These are phyloP conservation scores for Sphecodes monilicornis DNA, from an alignment of 2,888 invertebrate species.

Conservation along the genomic window DNA sequence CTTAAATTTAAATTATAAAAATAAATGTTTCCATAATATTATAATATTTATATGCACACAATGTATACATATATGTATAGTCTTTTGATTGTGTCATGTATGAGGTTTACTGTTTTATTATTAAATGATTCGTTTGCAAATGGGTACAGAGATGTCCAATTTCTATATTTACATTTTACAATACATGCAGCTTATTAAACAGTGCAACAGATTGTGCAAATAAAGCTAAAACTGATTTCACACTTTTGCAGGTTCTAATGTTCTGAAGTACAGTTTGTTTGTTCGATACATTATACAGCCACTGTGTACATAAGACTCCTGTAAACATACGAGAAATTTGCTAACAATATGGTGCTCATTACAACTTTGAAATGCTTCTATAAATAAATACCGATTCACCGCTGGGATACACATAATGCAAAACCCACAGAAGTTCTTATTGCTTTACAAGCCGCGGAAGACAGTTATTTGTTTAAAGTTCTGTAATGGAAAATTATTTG, in stretches of 20 bases:
- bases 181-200: background rate
- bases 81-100: no score
- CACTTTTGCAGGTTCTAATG: background rate
- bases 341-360: constrained; percentile 18
- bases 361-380: background rate
- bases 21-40: no score
- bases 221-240: background rate
- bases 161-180: no score
- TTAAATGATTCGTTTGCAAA: no score
- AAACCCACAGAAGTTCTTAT: background rate
- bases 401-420: no score
- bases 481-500: background rate
- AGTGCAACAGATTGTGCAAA: background rate
- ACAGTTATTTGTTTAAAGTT: constrained; percentile 16
- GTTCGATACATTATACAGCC: background rate
- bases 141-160: no score
- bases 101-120: no score
- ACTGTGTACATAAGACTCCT: background rate
- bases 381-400: background rate
- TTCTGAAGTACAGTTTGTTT: background rate
- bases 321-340: constrained; percentile 1
- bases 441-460: background rate
- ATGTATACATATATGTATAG: no score
- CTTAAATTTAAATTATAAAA: no score
- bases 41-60: no score